phyloP scores from a whole-genome alignment of 1,140 invertebrate genomes.

The Aphelenchoides besseyi region DNA sequence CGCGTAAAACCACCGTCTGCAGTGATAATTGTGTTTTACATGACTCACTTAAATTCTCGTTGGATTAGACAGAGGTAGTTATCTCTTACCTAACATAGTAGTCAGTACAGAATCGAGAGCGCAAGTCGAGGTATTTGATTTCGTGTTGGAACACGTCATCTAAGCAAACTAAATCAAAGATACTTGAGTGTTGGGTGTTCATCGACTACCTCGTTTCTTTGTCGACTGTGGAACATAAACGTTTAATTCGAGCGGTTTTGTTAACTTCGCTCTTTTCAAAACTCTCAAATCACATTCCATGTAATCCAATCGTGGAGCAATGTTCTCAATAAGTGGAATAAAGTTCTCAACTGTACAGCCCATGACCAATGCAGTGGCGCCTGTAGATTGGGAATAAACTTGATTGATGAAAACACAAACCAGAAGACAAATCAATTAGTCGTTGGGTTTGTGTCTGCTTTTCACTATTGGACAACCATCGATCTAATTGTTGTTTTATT shows the following conservation, averaged over 20 bases:
- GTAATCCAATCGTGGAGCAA: background rate
- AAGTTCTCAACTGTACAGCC: background rate
- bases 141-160: background rate
- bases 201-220: background rate
- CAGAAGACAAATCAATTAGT: background rate
- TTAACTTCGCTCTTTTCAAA: background rate
- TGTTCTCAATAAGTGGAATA: constrained; percentile 6
- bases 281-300: background rate
- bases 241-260: background rate
- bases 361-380: background rate
- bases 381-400: background rate
- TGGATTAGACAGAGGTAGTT: too few species aligned
- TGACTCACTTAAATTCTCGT: background rate
- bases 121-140: background rate
- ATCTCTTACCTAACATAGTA: background rate
- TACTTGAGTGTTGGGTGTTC: background rate
- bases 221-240: background rate
- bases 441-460: background rate
- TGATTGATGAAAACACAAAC: background rate
- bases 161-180: background rate
- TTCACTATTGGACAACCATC: background rate
- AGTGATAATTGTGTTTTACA: background rate
- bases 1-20: background rate
- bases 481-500: background rate
- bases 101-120: background rate